Conservation (phyloP, 2,113 vertebrate species). For the Elachura formosa region DNA sequence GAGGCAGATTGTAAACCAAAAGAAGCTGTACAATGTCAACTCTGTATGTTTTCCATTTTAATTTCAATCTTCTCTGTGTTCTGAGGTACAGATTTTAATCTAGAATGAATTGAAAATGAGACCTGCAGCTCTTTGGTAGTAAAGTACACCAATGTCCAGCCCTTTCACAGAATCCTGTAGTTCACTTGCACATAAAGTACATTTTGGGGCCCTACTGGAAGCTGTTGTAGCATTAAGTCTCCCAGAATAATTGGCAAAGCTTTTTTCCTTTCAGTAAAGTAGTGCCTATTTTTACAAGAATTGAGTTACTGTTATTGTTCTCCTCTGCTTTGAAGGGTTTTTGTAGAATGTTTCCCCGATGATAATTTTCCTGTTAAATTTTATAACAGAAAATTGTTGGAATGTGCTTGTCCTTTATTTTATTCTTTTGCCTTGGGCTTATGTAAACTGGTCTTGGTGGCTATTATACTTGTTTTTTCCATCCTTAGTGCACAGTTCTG, state of each 20-base stretch:
- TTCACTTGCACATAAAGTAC: neutral
- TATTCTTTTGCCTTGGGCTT: neutral
- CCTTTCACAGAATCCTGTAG: neutral
- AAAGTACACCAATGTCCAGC: neutral
- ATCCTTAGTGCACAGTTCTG: slow-evolving; percentile 84
- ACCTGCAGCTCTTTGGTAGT: neutral
- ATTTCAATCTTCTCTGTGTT: neutral
- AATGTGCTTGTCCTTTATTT: neutral
- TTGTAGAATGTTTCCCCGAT: neutral
- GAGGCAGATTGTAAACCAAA: neutral
- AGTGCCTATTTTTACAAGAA: neutral
- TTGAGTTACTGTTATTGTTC: neutral
- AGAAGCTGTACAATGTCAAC: neutral
- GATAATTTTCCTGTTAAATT: neutral
- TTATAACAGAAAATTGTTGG: neutral
- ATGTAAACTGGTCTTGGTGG: neutral
- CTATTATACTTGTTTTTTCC: neutral
- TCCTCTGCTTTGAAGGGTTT: neutral
- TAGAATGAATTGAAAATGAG: neutral
- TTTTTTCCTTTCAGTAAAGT: neutral
- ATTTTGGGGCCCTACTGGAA: neutral
- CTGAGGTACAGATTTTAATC: neutral
- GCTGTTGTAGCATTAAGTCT: neutral
- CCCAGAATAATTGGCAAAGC: neutral
- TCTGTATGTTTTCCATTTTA: neutral